phyloP scores from a whole-genome alignment of 2,113 vertebrate species.

The Crotalus tigris region DNA sequence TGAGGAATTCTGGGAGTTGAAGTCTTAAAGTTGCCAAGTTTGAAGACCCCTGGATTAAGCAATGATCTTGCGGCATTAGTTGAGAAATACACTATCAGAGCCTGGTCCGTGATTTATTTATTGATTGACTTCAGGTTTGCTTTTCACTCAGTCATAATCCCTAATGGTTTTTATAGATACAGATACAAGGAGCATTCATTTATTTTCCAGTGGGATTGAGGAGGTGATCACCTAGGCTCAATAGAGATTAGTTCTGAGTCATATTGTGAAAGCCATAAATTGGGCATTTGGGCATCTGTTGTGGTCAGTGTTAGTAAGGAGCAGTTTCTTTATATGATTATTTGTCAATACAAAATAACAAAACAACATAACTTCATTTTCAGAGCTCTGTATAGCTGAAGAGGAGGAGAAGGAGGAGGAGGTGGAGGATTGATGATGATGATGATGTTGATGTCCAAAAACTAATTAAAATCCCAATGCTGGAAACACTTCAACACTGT shows the following conservation, averaged over 20 bases:
- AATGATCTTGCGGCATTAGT: neutral
- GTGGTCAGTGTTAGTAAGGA: accelerated
- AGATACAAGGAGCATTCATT: neutral
- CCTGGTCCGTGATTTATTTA: neutral
- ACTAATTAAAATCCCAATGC: neutral
- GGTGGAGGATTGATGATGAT: neutral
- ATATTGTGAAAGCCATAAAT: neutral
- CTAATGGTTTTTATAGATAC: neutral
- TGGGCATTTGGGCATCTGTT: neutral
- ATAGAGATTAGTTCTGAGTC: neutral
- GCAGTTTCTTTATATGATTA: neutral
- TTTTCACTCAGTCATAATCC: neutral
- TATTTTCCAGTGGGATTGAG: neutral
- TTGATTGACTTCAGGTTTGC: neutral
- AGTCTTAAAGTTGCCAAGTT: too few relatives aligned
- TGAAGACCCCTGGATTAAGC: neutral
- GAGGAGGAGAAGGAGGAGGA: neutral
- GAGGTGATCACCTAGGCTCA: neutral
- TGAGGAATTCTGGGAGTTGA: too few relatives aligned
- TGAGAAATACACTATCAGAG: neutral
- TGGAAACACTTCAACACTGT: neutral
- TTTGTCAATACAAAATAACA: neutral
- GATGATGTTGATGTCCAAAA: neutral
- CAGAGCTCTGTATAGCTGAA: slow-evolving; percentile 41
- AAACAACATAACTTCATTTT: slow-evolving; percentile 58